A percentile compares a stretch with the other conserved stretches of the same genome.
phyloP scores from a whole-genome alignment of 2,797 vertebrate genomes.

The Carcharodon carcharias region DNA sequence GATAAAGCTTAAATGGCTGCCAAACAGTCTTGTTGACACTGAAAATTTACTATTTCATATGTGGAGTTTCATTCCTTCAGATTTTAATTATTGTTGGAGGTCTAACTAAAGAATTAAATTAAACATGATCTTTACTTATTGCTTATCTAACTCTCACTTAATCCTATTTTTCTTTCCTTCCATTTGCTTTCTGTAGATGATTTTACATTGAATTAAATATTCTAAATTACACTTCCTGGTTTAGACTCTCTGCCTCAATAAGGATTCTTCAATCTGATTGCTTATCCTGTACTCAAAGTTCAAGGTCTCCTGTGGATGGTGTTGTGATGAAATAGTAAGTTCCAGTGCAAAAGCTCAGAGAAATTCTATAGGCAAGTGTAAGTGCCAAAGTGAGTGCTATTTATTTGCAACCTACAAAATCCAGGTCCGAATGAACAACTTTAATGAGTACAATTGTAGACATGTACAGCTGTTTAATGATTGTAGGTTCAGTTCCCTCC shows the following conservation, averaged over 20 bases:
- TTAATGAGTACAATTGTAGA: neutral
- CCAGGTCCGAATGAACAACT: neutral
- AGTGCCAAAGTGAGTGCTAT: no score
- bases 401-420: no score
- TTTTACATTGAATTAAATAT: no score
- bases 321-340: neutral
- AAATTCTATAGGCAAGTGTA: neutral
- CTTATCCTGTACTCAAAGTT: neutral
- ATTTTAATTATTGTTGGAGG: neutral
- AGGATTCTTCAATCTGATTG: neutral
- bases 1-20: neutral
- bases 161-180: neutral
- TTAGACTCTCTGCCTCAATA: no score
- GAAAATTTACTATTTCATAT: neutral
- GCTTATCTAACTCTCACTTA: neutral
- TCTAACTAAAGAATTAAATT: neutral
- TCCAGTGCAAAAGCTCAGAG: no score
- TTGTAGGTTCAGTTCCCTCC: neutral
- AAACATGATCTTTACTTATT: neutral
- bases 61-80: neutral
- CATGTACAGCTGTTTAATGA: neutral
- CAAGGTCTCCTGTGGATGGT: neutral
- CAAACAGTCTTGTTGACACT: neutral
- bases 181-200: neutral
- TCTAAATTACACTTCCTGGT: no score